These are phyloP conservation scores for Pardosa pseudoannulata DNA, from an alignment of 2,888 invertebrate species.

Conservation along the genomic window DNA sequence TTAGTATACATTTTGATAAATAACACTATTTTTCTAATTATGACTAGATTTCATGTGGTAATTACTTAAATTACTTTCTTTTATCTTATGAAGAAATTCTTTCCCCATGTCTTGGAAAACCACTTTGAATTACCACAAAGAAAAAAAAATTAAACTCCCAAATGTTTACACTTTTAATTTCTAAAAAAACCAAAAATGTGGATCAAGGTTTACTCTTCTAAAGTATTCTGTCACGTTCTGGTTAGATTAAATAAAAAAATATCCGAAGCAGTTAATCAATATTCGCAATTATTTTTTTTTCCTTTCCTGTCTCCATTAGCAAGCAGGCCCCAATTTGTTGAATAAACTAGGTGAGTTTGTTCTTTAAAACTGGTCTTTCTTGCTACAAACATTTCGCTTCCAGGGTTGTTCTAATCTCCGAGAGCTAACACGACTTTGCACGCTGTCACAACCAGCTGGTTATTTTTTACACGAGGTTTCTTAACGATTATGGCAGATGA, in stretches of 20 bases:
- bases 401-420: background rate
- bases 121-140: no score
- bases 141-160: no score
- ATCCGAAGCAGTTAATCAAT: background rate
- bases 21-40: no score
- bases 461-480: background rate
- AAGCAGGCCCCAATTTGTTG: background rate
- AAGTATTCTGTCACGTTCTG: background rate
- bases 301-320: background rate
- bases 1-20: no score
- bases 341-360: background rate
- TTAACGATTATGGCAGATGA: conserved; percentile 18
- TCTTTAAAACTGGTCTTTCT: conserved; percentile 3
- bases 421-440: background rate
- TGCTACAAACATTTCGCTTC: background rate
- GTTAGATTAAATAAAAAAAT: background rate
- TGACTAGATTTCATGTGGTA: no score
- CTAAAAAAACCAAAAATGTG: no score
- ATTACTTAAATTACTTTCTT: no score
- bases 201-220: background rate
- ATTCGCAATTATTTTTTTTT: background rate
- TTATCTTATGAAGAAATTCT: no score
- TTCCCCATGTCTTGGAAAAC: no score
- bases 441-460: conserved; percentile 20
- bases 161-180: no score